A percentile compares a stretch with the other conserved stretches of the same genome.
phyloP scores from a whole-genome alignment of 2,113 vertebrate genomes.

The Perognathus longimembris region DNA sequence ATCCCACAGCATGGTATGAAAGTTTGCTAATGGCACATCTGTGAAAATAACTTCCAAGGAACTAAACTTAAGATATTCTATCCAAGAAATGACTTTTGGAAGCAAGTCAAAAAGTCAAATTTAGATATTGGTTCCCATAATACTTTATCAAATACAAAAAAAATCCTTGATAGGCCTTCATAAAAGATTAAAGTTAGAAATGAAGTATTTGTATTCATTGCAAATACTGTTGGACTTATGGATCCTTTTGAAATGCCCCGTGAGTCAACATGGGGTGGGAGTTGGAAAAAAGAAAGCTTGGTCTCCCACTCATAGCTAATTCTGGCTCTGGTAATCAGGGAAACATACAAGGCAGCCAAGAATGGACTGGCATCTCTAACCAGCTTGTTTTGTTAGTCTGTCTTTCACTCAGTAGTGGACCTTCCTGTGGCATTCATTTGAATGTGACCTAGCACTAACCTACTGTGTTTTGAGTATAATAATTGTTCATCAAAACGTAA shows the following conservation, averaged over 20 bases:
- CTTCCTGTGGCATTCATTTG: constrained; percentile 64
- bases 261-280: constrained; percentile 61
- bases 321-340: constrained; percentile 69
- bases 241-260: constrained; percentile 62
- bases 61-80: constrained; percentile 27
- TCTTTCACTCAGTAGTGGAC: constrained; percentile 57
- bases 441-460: constrained; percentile 48
- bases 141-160: constrained; percentile 47
- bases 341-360: constrained; percentile 68
- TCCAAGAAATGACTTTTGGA: constrained; percentile 56
- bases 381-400: constrained; percentile 40
- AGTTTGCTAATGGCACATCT: not conserved
- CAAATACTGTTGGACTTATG: constrained; percentile 67
- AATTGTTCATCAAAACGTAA: constrained; percentile 70
- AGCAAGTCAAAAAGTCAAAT: constrained; percentile 49
- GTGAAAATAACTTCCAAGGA: constrained; percentile 31
- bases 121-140: constrained; percentile 62
- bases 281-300: constrained; percentile 43
- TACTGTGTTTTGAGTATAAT: constrained; percentile 46
- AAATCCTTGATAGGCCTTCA: constrained; percentile 57
- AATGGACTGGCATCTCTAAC: constrained; percentile 58
- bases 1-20: not conserved
- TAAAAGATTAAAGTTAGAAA: constrained; percentile 70
- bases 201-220: constrained; percentile 60
- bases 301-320: constrained; percentile 75